Conservation (phyloP, 2,113 vertebrate species). For the Macrotus californicus region DNA sequence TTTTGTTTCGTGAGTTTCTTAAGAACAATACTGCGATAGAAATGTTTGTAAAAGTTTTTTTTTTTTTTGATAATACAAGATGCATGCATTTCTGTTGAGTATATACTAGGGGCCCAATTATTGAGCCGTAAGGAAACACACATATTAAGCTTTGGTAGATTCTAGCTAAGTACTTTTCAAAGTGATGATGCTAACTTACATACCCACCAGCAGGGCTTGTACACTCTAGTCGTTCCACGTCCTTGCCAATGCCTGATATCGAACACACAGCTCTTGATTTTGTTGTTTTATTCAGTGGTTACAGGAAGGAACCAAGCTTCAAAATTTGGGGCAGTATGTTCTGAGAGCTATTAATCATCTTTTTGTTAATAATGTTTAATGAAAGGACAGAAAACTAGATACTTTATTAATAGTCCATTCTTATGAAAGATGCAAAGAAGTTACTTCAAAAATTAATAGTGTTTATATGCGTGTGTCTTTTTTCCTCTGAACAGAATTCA, state of each 20-base stretch:
- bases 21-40: background rate
- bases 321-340: background rate
- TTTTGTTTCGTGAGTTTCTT: background rate
- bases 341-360: background rate
- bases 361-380: constrained; percentile 33
- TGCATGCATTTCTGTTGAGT: background rate
- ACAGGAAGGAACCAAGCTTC: background rate
- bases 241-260: background rate
- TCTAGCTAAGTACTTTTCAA: background rate
- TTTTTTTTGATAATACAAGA: background rate
- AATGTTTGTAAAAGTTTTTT: background rate
- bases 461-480: background rate
- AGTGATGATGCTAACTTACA: background rate
- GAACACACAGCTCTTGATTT: background rate
- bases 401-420: constrained; percentile 19
- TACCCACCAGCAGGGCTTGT: background rate
- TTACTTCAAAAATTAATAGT: constrained; percentile 36
- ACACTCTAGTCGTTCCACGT: background rate
- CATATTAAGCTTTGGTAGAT: constrained; percentile 10
- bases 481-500: background rate
- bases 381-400: background rate
- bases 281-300: background rate
- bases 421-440: background rate
- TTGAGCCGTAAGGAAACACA: background rate
- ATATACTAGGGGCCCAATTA: background rate